These are phyloP conservation scores for Passerculus sandwichensis DNA, from an alignment of 2,797 vertebrate genomes.

Conservation along the genomic window DNA sequence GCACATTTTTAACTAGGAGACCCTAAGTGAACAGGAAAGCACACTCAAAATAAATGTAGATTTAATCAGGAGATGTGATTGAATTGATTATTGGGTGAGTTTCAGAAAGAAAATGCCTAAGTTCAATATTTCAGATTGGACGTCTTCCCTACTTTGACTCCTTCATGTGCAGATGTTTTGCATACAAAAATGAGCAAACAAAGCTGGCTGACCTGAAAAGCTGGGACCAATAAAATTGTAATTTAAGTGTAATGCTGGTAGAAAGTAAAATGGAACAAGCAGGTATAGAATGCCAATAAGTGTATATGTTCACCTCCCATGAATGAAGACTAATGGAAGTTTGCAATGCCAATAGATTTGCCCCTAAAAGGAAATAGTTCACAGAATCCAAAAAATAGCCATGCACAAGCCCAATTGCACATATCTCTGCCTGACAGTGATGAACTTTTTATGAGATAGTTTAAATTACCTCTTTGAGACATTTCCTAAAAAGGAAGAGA, in stretches of 20 bases:
- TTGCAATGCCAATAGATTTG: constrained; percentile 30
- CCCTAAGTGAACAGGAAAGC: neutral
- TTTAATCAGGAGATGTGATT: neutral
- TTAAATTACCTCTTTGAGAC: constrained; percentile 66
- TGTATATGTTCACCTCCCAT: neutral
- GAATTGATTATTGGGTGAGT: neutral
- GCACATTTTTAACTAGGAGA: neutral
- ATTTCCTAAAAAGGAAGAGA: constrained; percentile 68
- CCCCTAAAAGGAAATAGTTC: constrained; percentile 72
- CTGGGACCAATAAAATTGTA: neutral
- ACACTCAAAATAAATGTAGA: neutral
- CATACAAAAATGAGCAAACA: constrained; percentile 19
- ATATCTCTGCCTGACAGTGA: constrained; percentile 60
- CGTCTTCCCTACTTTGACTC: neutral
- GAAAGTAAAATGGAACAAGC: constrained; percentile 15
- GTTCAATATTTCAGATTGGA: neutral
- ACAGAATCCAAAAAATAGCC: constrained; percentile 55
- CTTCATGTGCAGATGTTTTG: neutral
- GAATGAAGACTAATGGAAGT: constrained; percentile 11
- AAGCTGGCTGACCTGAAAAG: constrained; percentile 27
- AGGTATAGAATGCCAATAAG: neutral
- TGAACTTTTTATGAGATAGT: constrained; percentile 61
- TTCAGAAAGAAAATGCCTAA: neutral
- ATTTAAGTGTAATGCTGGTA: constrained; percentile 19
- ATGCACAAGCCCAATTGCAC: constrained; percentile 29